A percentile compares a stretch with the other conserved stretches of the same genome.
Evolutionary conservation across 2,797 vertebrate genomes (phyloP).

Genomic region (Saxicola maurus): DNA sequence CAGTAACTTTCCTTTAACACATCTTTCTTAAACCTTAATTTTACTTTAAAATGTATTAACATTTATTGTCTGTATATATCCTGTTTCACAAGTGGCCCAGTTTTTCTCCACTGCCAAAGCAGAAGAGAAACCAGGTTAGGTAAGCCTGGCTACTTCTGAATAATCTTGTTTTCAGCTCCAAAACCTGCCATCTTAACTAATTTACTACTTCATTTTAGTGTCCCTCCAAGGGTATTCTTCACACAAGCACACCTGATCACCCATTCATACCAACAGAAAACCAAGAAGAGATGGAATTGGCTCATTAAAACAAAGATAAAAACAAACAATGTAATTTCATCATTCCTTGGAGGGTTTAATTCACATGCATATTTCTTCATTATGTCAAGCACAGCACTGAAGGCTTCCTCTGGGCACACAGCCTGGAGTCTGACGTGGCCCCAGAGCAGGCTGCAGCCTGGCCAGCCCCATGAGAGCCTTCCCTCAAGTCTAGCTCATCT

Average conservation of each 20-base stretch:
- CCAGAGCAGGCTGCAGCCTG: background rate
- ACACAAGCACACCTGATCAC: background rate
- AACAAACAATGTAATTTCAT: background rate
- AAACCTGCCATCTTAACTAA: background rate
- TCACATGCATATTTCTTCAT: background rate
- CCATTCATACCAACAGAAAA: background rate
- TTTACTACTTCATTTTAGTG: background rate
- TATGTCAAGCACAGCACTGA: background rate
- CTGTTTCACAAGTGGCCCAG: background rate
- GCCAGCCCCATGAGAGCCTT: background rate
- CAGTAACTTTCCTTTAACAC: background rate
- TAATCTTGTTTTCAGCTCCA: background rate
- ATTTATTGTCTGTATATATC: background rate
- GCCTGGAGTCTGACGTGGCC: background rate
- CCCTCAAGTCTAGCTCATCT: fast-evolving
- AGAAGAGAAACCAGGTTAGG: background rate
- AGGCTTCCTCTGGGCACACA: background rate
- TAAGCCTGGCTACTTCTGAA: background rate
- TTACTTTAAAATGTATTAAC: background rate
- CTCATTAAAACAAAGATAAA: background rate
- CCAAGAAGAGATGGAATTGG: background rate
- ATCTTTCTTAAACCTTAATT: background rate
- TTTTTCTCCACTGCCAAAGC: background rate
- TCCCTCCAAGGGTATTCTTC: background rate
- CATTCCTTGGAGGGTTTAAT: background rate